A percentile compares a stretch with the other conserved stretches of the same genome.
These are phyloP conservation scores for Galemys pyrenaicus DNA, from an alignment of 2,113 vertebrate species.

Conservation along the genomic window DNA sequence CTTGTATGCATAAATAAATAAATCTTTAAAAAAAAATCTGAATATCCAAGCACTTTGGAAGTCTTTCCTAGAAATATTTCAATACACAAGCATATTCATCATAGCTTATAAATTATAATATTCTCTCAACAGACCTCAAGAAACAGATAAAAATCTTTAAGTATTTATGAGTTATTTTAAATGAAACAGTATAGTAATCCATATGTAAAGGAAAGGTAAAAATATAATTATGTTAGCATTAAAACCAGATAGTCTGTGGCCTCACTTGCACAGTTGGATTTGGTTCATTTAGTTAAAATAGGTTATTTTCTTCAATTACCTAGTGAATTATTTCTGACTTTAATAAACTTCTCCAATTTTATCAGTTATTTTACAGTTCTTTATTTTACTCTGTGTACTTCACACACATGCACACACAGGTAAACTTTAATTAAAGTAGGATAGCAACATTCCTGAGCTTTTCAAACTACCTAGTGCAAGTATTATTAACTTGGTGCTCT, in stretches of 20 bases:
- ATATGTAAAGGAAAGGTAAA: neutral
- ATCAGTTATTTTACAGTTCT: neutral
- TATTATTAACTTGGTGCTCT: neutral
- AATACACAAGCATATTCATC: neutral
- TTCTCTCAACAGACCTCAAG: neutral
- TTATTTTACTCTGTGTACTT: neutral
- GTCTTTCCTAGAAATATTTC: neutral
- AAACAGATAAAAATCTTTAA: slow-evolving; percentile 21
- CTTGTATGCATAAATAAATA: too few relatives aligned
- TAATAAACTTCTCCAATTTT: neutral
- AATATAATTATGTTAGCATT: neutral
- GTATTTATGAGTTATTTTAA: slow-evolving; percentile 37
- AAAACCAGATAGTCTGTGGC: slow-evolving; percentile 22
- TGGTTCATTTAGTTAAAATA: slow-evolving; percentile 2
- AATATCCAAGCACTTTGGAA: neutral
- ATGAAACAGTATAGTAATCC: neutral
- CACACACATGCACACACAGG: neutral
- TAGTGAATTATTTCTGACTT: slow-evolving; percentile 21
- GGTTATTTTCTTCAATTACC: slow-evolving; percentile 26
- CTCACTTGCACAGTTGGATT: neutral
- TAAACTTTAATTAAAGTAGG: neutral
- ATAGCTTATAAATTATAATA: neutral
- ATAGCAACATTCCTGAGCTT: neutral
- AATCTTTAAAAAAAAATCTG: too few relatives aligned
- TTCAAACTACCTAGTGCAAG: neutral